These are phyloP conservation scores for Hydrotaea diabolus DNA, from an alignment of 2,888 invertebrate genomes.

Conservation along the genomic window DNA sequence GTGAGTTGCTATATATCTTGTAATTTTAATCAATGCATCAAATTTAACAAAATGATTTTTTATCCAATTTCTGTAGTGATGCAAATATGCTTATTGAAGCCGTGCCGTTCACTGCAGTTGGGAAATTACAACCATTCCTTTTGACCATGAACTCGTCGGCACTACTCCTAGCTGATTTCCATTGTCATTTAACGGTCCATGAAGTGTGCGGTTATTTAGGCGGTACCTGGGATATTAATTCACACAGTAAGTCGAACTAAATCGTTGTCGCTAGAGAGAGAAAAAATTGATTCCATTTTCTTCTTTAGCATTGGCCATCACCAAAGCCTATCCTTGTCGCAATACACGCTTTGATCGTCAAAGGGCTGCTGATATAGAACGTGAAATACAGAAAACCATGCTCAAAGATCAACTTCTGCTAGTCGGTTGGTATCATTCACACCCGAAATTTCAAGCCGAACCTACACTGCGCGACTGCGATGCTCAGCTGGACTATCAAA, in stretches of 20 bases:
- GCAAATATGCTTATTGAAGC: slow-evolving; percentile 94
- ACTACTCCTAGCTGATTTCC: slow-evolving; percentile 93
- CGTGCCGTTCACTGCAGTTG: slow-evolving; percentile 91
- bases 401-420: slow-evolving; percentile 90
- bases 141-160: slow-evolving; percentile 93
- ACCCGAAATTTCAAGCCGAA: slow-evolving; percentile 92
- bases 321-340: slow-evolving; percentile 93
- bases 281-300: slow-evolving; percentile 65
- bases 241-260: slow-evolving; percentile 88
- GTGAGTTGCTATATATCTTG: slow-evolving; percentile 82
- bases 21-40: not conserved
- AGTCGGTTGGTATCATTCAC: slow-evolving; percentile 98
- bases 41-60: not conserved
- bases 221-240: slow-evolving; percentile 96
- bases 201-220: slow-evolving; percentile 98
- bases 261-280: not conserved
- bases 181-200: slow-evolving; percentile 95
- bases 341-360: slow-evolving; percentile 90
- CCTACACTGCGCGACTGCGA: slow-evolving; percentile 94
- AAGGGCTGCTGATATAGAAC: slow-evolving; percentile 88
- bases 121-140: slow-evolving; percentile 95
- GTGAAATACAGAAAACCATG: slow-evolving; percentile 91
- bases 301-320: slow-evolving; percentile 88
- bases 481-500: slow-evolving; percentile 96
- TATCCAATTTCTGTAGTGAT: slow-evolving; percentile 89